These are phyloP conservation scores for Indicator indicator DNA, from an alignment of 2,113 vertebrate genomes.

Conservation along the genomic window DNA sequence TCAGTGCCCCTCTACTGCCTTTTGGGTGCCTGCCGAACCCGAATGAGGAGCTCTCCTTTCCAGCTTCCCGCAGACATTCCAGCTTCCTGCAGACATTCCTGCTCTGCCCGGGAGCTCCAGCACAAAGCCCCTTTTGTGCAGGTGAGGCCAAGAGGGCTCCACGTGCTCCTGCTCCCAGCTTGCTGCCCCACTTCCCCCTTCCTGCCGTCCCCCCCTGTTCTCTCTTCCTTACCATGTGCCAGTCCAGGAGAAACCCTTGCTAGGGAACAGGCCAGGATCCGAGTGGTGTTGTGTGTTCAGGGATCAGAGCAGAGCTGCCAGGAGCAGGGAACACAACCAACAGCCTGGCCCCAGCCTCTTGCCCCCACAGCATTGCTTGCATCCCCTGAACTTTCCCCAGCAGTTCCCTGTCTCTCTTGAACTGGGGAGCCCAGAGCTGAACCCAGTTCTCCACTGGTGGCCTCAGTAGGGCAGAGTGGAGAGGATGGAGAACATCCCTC, in stretches of 20 bases:
- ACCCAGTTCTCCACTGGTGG: too few species aligned
- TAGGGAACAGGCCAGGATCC: not conserved
- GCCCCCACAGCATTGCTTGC: too few species aligned
- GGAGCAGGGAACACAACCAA: not conserved
- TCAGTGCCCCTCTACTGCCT: not conserved
- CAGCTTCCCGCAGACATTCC: not conserved
- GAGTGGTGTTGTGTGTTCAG: not conserved
- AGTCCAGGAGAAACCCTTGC: not conserved
- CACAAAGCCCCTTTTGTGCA: not conserved
- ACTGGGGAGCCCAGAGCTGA: too few species aligned
- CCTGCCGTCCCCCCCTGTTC: not conserved
- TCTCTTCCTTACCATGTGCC: not conserved
- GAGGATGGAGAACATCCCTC: too few species aligned
- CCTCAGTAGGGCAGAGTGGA: too few species aligned
- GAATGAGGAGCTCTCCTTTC: not conserved
- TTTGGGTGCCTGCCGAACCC: not conserved
- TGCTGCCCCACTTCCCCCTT: not conserved
- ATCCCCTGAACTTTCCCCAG: too few species aligned
- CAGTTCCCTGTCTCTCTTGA: too few species aligned
- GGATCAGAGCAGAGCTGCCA: not conserved
- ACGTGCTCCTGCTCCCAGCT: not conserved
- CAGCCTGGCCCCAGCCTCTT: not conserved
- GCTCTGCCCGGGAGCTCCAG: not conserved
- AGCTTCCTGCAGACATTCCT: not conserved
- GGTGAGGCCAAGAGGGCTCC: not conserved